Conservation (phyloP, 2,888 invertebrate species). For the Drosophila rellima region DNA sequence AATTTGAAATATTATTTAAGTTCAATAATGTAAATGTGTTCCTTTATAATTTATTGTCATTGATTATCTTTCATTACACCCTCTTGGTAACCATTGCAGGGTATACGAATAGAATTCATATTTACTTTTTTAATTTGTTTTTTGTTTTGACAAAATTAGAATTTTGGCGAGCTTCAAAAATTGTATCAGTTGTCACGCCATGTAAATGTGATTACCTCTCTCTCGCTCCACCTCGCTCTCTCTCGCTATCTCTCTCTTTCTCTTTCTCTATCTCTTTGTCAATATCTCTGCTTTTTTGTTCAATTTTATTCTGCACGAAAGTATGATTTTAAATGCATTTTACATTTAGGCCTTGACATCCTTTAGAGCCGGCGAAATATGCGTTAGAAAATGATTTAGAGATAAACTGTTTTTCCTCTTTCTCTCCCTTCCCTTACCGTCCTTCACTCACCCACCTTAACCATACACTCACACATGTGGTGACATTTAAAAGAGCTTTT, state of each 20-base stretch:
- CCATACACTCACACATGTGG: neutral
- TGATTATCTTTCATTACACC: neutral
- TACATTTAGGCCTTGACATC: conserved; percentile 52
- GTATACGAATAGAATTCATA: conserved; percentile 28
- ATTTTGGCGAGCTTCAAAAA: conserved; percentile 27
- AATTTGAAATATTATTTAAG: neutral
- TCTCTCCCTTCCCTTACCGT: no score
- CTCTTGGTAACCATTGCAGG: neutral
- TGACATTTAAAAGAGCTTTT: conserved; percentile 23
- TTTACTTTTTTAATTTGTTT: conserved; percentile 19
- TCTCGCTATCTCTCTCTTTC: neutral
- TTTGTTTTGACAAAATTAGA: conserved; percentile 21
- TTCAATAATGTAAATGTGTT: no score
- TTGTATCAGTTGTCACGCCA: conserved; percentile 59
- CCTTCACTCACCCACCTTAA: no score
- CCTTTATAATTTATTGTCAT: neutral
- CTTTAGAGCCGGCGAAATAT: conserved; percentile 18
- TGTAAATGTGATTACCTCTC: conserved; percentile 14
- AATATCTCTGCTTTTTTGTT: neutral
- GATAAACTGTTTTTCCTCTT: conserved; percentile 11
- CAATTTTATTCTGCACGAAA: conserved; percentile 25
- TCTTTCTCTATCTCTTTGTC: neutral
- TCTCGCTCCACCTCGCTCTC: neutral
- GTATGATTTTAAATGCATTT: conserved; percentile 41
- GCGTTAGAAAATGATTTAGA: conserved; percentile 19